Conservation (phyloP, 2,113 vertebrate species). For the Channa maculata region DNA sequence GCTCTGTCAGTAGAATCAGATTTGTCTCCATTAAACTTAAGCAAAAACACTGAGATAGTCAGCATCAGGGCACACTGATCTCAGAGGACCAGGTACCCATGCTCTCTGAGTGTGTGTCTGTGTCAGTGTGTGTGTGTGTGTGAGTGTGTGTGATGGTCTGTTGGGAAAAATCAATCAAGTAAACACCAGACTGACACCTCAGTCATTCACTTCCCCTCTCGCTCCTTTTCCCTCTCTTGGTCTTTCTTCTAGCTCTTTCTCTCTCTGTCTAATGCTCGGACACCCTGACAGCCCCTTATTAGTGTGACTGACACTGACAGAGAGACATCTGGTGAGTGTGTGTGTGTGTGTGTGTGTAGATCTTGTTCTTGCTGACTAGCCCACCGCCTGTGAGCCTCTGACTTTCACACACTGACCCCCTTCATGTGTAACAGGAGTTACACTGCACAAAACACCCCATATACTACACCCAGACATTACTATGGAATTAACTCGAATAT, state of each 20-base stretch:
- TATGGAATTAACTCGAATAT: background rate
- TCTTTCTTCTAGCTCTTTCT: background rate
- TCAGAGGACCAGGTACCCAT: constrained; percentile 10
- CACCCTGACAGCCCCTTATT: constrained; percentile 51
- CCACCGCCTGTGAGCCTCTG: constrained; percentile 41
- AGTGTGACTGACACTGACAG: constrained; percentile 61
- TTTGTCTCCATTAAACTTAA: constrained; percentile 44
- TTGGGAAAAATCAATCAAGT: constrained; percentile 45
- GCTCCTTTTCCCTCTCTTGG: constrained; percentile 9
- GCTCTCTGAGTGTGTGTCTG: background rate
- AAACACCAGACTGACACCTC: constrained; percentile 30
- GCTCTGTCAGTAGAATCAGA: background rate
- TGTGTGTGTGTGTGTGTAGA: constrained; percentile 3
- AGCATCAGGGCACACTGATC: constrained; percentile 15
- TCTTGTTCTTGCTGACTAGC: constrained; percentile 25
- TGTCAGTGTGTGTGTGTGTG: background rate
- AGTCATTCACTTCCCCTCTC: constrained; percentile 28
- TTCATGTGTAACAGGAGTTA: constrained; percentile 40
- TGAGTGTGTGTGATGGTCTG: background rate
- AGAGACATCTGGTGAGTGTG: background rate
- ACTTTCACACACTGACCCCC: constrained; percentile 25
- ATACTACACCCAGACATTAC: background rate
- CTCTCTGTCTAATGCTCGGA: constrained; percentile 29
- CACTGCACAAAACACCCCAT: constrained; percentile 11
- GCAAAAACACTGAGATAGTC: constrained; percentile 17